Base-by-base conservation (phyloP, 2,113 vertebrate species). In the Australoheros scitulus region DNA sequence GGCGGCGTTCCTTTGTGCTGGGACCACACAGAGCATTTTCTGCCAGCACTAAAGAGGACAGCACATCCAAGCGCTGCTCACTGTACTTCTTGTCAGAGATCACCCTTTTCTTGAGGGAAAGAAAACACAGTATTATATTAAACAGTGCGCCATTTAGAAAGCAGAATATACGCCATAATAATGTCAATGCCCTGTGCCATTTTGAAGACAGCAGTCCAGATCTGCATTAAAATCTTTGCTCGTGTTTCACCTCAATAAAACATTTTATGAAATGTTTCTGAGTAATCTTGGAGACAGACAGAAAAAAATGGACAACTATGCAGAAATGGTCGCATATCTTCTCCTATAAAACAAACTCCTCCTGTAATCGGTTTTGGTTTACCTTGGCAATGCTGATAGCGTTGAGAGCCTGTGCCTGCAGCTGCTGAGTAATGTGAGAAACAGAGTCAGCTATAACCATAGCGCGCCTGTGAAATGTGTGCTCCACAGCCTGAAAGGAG, bases 11-110 rank as follows among this genome's bases (percentile, higher is more conserved):
- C 91, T 95, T 98, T 3, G 98, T 99, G 88, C 98, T 98, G 3
- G 98, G 98, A 26, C 98, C 98, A 22, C 97, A 97, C 4, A 99
- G 96, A 38, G 96, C 97, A 85, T 99, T 99, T 95, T 99, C 98
- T 70, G 97, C 97, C 90, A 99, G 86, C 57, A 99, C 98, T 89
- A 99, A 85, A 36, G 98, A 97, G 15, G 98, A 99, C 13, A 99
- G 96, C 29, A 99, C 98, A 78, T 99, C 98, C 93, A 99, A 95
- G 43, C 98, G 96, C 87, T 99, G 98, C 89, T 99, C 98, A 6
- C 98, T 99, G 88, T 99, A 99, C 92, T 99, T 99, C 92, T 98
- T 99, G 89, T 99, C 98, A n/a, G 98, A 99, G 94, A 99, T 97
- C 4, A 99, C 98, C 81, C 98, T 96, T 97, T 99, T 99, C 98